phyloP scores from a whole-genome alignment of 2,888 invertebrate genomes.

The Pilophorus perplexus region DNA sequence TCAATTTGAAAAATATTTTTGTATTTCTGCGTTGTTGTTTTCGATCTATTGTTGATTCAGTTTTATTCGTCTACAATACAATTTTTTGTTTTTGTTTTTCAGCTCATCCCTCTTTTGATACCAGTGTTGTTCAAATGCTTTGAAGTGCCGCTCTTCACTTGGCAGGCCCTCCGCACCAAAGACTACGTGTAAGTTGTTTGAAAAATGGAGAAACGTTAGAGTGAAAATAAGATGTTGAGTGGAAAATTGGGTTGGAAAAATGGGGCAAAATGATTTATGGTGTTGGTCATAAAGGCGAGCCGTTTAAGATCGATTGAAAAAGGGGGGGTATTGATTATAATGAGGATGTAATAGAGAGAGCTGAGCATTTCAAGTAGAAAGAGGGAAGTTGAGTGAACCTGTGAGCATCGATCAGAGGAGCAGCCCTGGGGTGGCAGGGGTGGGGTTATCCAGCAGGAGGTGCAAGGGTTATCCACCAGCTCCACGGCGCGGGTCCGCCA shows the following conservation, averaged over 20 bases:
- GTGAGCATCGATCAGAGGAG: slow-evolving; percentile 44
- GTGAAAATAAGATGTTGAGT: no score
- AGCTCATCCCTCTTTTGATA: slow-evolving; percentile 38
- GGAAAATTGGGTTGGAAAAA: no score
- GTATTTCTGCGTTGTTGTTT: slow-evolving; percentile 35
- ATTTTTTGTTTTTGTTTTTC: slow-evolving; percentile 19
- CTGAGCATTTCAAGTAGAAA: slow-evolving; percentile 35
- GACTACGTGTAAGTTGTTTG: slow-evolving; percentile 45
- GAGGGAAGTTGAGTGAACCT: slow-evolving; percentile 38
- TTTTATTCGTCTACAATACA: not conserved
- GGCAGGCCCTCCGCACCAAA: slow-evolving; percentile 26
- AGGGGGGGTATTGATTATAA: slow-evolving; percentile 39
- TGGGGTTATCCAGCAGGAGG: no score
- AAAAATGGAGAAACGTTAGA: no score
- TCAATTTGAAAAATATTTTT: no score
- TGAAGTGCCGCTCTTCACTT: not conserved
- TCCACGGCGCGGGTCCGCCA: slow-evolving; percentile 33
- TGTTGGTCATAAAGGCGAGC: no score
- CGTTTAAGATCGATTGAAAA: no score
- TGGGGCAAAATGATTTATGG: no score
- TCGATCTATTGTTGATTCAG: not conserved
- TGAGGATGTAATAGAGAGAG: slow-evolving; percentile 39
- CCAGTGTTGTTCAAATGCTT: not conserved
- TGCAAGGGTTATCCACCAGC: no score
- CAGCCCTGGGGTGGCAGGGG: slow-evolving; percentile 29